Base-by-base conservation (phyloP, 2,113 vertebrate genomes). In the Trematomus loennbergii region DNA sequence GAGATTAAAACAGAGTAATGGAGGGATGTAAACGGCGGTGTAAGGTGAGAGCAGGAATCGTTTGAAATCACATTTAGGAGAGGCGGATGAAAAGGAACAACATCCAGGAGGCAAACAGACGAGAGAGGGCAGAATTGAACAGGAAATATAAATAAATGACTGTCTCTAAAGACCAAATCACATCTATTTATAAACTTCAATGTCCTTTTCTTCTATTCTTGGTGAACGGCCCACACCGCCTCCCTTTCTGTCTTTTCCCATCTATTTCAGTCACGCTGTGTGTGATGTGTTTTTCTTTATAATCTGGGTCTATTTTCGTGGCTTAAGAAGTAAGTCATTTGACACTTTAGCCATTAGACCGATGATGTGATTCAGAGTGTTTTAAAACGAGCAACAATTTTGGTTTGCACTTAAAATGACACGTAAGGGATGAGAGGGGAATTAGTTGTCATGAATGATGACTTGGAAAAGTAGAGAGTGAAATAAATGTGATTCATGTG, bases 131-230 rank as follows among this genome's bases (percentile, higher is more conserved):
- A 55, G 45, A 3, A 18, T 36, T 18, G 18, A 33, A 25, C 18
- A 62, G 17, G 45, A 63, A 63, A 46, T 8, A 25, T 62, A 70
- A 78, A 65, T 36, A 7, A 36, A 65, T 83, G 75, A 53, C 54
- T 60, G 22, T 76, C 61, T 77, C 52, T 22, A 66, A 66, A 65
- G 9, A 65, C 46, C 69, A 80, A 59, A 75, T 49, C 81, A 66
- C 36, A 62, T 67, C 29, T 60, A 84, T 85, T 85, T 70, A 84
- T 43, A 64, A 73, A 50, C 60, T 17, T 17, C 25, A 6, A 77
- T 46, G 61, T 60, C 40, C 72, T 60, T 67, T 75, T 79, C 64
- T 72, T 66, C 78, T 88, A 73, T 92, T 88, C 85, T 86, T 58
- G 69, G 79, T 72, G 48, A 63, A 80, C 69, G 36, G 64, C 36